Evolutionary conservation across 2,113 vertebrate species (phyloP), one percentile per base, ranked within the genome.

Genomic region (Chunga burmeisteri): DNA sequence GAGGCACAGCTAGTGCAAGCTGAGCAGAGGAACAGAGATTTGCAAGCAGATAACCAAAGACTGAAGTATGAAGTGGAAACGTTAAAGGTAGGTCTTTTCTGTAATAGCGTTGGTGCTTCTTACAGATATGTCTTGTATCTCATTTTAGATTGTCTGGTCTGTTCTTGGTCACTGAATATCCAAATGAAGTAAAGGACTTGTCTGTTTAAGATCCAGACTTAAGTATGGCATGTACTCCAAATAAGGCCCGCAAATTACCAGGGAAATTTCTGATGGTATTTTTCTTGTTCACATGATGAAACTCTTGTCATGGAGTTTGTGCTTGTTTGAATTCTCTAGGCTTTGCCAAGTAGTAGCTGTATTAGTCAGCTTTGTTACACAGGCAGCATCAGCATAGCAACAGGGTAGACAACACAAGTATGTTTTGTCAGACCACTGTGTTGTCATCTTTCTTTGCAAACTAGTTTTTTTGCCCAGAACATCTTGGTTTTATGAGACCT

Each of bases 1-100:
- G 99, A 99, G 96, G 99, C 99, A 7, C 99, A 99, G 91, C 98
- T 99, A 30, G 98, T 98, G 56, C 99, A 99, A 94, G 98, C 99
- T 40, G 99, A 99, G 87, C 99, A 99, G 91, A 98, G 99, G 83
- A 99, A 99, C 9, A 97, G 99, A 96, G 99, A 99, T 97, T 98
- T 99, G 93, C 98, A 99, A 80, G 98, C 98, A 46, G 99, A 99
- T 97, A 99, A 99, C 95, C 99, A 99, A 98, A 99, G 99, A 96
- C 97, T 99, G 93, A 99, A 99, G 93, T 99, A 98, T 46, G 99
- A 99, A 96, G 97, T 99, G 94, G 98, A 99, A 91, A 98, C 98
- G 10, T 97, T 99, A 86, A 99, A 99, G 99, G 99, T 99, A 98
- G 16, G 67, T 75, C 34, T 83, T 18, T 38, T 52, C 61, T 74